A percentile compares a stretch with the other conserved stretches of the same genome.
These are phyloP conservation scores for Acanthaster planci DNA, from an alignment of 35 echinoderm and acorn worm species.

Conservation along the genomic window DNA sequence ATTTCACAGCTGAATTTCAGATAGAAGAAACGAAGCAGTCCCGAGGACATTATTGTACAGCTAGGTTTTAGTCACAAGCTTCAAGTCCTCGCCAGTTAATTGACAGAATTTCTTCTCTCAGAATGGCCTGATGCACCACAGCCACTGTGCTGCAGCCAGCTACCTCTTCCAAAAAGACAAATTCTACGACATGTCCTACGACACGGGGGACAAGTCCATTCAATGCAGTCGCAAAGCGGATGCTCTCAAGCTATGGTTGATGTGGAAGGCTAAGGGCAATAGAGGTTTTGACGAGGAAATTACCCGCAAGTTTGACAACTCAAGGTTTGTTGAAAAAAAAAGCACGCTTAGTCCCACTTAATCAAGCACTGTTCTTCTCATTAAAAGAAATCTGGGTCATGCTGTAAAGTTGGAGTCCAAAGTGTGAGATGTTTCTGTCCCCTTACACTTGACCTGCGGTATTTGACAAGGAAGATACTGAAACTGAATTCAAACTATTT, in stretches of 20 bases:
- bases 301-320: conserved; percentile 56
- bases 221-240: conserved; percentile 90
- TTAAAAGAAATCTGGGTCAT: background rate
- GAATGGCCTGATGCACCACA: conserved; percentile 49
- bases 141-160: conserved; percentile 68
- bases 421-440: too few relatives aligned
- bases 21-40: too few relatives aligned
- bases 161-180: conserved; percentile 97
- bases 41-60: too few relatives aligned
- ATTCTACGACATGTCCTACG: conserved; percentile 80
- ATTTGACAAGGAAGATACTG: too few relatives aligned
- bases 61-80: too few relatives aligned
- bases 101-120: conserved; percentile 13
- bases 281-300: conserved; percentile 71
- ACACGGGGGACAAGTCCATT: conserved; percentile 91
- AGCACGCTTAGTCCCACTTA: background rate
- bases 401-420: background rate
- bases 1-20: too few relatives aligned
- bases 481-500: too few relatives aligned
- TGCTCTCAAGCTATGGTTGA: conserved; percentile 87
- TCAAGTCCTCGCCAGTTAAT: too few relatives aligned
- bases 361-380: background rate
- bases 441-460: too few relatives aligned
- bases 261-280: conserved; percentile 93
- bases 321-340: conserved; percentile 36